phyloP scores from a whole-genome alignment of 2,113 vertebrate genomes.

The Oophaga pumilio region DNA sequence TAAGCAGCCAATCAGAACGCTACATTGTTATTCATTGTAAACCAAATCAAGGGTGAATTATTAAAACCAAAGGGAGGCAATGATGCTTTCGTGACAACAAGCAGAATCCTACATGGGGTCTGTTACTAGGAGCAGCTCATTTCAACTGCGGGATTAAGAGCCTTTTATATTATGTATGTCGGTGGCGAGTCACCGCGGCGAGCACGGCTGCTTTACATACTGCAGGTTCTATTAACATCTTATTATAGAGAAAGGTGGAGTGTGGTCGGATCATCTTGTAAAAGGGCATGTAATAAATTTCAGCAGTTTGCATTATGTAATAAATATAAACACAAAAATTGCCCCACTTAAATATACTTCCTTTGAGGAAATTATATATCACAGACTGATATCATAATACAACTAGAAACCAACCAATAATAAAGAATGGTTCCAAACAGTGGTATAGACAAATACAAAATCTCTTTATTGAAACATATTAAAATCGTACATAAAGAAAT shows the following conservation, averaged over 20 bases:
- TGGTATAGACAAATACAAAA: no score
- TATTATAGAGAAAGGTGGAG: slow-evolving; percentile 4
- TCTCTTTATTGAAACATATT: no score
- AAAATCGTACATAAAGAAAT: no score
- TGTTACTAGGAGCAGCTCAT: slow-evolving; percentile 22
- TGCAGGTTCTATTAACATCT: slow-evolving; percentile 16
- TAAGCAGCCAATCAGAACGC: slow-evolving; percentile 48
- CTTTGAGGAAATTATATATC: no score
- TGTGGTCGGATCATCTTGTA: background rate
- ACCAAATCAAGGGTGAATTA: slow-evolving; percentile 50
- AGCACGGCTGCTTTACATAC: slow-evolving; percentile 10
- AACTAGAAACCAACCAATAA: no score
- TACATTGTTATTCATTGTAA: slow-evolving; percentile 41
- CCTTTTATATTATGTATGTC: slow-evolving; percentile 24
- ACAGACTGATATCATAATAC: no score
- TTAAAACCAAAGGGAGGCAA: slow-evolving; percentile 31
- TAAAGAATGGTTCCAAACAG: no score
- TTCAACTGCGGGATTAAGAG: slow-evolving; percentile 20
- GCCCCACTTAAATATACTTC: no score
- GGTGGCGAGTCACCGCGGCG: background rate
- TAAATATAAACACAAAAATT: no score
- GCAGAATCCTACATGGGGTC: slow-evolving; percentile 21
- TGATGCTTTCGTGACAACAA: slow-evolving; percentile 32
- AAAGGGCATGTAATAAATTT: background rate
- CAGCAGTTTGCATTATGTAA: background rate